A percentile compares a stretch with the other conserved stretches of the same genome.
Conservation (phyloP, 2,797 vertebrate species). For the Hydrophis major region DNA sequence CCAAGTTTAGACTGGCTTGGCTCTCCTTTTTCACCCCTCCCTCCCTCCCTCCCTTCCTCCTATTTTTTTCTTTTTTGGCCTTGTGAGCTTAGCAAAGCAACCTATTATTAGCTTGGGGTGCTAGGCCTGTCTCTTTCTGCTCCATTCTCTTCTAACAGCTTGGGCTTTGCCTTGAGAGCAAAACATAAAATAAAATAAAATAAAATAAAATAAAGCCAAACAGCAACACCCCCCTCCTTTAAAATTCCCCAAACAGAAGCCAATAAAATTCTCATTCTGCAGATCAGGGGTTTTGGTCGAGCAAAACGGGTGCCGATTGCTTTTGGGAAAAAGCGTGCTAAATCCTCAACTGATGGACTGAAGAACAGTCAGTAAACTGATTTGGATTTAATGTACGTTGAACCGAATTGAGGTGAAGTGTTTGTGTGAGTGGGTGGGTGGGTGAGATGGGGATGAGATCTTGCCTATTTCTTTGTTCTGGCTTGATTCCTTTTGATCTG, state of each 20-base stretch:
- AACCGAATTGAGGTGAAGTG: background rate
- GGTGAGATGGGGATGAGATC: background rate
- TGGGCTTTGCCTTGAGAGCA: slow-evolving; percentile 40
- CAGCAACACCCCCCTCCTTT: too few relatives aligned
- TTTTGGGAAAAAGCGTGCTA: background rate
- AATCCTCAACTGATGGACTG: background rate
- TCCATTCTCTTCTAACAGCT: background rate
- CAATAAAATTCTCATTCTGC: background rate
- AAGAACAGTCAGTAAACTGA: background rate
- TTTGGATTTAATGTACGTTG: background rate
- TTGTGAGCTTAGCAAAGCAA: background rate
- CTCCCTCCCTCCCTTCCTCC: background rate
- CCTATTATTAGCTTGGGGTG: slow-evolving; percentile 46
- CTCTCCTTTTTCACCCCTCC: background rate
- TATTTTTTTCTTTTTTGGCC: background rate
- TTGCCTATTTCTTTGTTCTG: background rate
- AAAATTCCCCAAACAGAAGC: background rate
- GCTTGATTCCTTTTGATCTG: background rate
- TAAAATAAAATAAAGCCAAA: too few relatives aligned
- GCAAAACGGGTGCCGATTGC: background rate
- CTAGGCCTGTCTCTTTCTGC: slow-evolving; percentile 9
- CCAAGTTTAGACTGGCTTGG: slow-evolving; percentile 34
- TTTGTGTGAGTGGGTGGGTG: too few relatives aligned
- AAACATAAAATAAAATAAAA: background rate
- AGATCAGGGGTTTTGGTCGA: background rate